These are phyloP conservation scores for Centrocercus urophasianus DNA, from an alignment of 2,113 vertebrate species.

Conservation along the genomic window DNA sequence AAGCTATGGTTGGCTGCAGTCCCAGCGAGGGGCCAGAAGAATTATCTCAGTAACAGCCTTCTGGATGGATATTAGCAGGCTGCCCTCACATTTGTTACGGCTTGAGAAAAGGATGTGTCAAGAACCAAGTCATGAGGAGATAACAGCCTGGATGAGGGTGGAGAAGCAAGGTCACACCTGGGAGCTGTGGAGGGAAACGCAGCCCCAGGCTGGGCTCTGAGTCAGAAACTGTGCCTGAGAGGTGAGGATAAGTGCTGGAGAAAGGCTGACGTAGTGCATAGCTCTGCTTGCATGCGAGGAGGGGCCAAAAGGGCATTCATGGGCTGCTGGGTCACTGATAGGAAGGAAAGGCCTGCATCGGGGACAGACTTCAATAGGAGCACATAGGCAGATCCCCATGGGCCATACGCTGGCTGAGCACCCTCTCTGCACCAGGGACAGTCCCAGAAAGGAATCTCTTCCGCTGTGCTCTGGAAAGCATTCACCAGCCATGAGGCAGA, in stretches of 20 bases:
- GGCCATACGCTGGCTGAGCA: neutral
- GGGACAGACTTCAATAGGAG: neutral
- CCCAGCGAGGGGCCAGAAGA: constrained; percentile 25
- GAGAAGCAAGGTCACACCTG: neutral
- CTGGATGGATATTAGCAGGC: constrained; percentile 25
- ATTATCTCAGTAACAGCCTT: constrained; percentile 19
- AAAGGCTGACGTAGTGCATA: neutral
- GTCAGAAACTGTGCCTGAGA: neutral
- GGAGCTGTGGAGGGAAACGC: neutral
- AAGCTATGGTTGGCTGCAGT: constrained; percentile 47
- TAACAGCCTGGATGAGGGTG: neutral
- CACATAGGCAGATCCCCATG: rapidly evolving
- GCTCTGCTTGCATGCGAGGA: neutral
- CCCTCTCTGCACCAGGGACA: neutral
- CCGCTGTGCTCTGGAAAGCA: neutral
- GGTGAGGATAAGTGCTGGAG: neutral
- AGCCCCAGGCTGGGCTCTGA: neutral
- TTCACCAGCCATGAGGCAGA: neutral
- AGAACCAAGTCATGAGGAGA: neutral
- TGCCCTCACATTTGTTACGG: neutral
- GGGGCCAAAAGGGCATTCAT: neutral
- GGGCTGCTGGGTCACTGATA: neutral
- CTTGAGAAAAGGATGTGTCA: constrained; percentile 22
- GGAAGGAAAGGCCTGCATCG: neutral
- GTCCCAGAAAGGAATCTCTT: neutral